Conservation (phyloP, 2,797 vertebrate genomes). For the Schizopygopsis pylzovi region DNA sequence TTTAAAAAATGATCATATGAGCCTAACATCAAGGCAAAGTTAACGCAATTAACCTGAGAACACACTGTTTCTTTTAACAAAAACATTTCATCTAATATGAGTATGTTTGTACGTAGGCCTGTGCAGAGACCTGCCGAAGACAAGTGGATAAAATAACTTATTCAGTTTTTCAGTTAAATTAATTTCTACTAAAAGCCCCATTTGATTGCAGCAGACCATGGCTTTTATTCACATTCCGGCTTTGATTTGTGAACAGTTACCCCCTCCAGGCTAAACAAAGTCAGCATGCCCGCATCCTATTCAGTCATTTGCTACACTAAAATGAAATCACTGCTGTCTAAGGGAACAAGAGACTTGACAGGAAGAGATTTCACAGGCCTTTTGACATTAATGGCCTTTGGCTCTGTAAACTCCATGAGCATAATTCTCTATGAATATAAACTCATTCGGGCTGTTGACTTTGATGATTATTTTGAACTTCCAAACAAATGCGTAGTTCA, state of each 20-base stretch:
- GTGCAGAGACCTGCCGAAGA: conserved; percentile 6
- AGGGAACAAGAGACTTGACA: conserved; percentile 31
- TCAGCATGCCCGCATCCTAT: not conserved
- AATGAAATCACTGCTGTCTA: conserved; percentile 43
- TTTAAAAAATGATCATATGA: not conserved
- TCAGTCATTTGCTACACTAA: conserved; percentile 49
- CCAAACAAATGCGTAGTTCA: conserved; percentile 8
- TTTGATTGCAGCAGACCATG: conserved; percentile 26
- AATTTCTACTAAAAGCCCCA: conserved; percentile 5
- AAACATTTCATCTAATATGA: conserved; percentile 14
- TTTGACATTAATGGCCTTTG: conserved; percentile 25
- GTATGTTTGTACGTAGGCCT: not conserved
- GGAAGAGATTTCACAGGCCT: conserved; percentile 22
- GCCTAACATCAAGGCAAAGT: not conserved
- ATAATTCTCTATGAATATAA: conserved; percentile 11
- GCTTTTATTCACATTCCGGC: not conserved
- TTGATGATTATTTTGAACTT: conserved; percentile 10
- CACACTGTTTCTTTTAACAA: conserved; percentile 14
- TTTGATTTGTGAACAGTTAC: conserved; percentile 5
- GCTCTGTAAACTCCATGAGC: conserved; percentile 17
- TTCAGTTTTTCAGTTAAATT: conserved; percentile 19
- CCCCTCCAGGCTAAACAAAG: conserved; percentile 26
- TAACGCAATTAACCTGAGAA: conserved; percentile 19
- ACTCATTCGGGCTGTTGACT: not conserved
- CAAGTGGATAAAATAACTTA: no score